Base-by-base conservation (phyloP, 2,888 invertebrate genomes). In the Rhamphomyia laevipes region DNA sequence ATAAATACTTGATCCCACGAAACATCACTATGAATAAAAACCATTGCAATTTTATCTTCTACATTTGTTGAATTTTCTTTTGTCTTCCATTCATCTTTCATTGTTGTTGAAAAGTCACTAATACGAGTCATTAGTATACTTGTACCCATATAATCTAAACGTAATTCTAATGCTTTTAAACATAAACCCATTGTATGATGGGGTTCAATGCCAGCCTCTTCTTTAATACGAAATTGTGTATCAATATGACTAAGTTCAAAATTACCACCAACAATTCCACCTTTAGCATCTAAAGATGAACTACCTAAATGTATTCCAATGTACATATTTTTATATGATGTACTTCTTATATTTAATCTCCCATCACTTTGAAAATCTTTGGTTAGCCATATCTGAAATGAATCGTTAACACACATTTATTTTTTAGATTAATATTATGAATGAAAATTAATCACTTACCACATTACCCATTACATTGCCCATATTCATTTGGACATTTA, bases 391-490 rank as follows among this genome's bases (percentile, higher is more conserved):
- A 62, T 85, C 59, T 59, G n/a, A 23, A 45, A 37, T 16, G 16
- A 23, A n/a, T n/a, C n/a, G n/a, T n/a, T n/a, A n/a, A n/a, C n/a
- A n/a, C n/a, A n/a, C n/a, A 4, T 40, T n/a, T n/a, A 37, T 21
- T 15, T 12, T n/a, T 47, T 9, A 37, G 7, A 40, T 13, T 42
- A 48, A 27, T 23, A 48, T n/a, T 27, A 33, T 40, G 35, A 16
- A 40, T 31, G 17, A 40, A 46, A 46, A 45, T 33, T 27, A 21
- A 21, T 18, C 50, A 73, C 76, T 74, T 69, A 87, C 81, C 81
- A 96, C 95, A 65, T 95, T 95, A 13, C 99, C 97, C 94, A 99
- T 97, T 1, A 97, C 95, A 65, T 97, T 97, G 40, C 96, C 95
- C 94, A 99, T 99, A 70, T 97, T 97, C 86, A 97, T 96, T 65